phyloP scores from a whole-genome alignment of 2,888 invertebrate genomes.

The Bombyx huttoni region DNA sequence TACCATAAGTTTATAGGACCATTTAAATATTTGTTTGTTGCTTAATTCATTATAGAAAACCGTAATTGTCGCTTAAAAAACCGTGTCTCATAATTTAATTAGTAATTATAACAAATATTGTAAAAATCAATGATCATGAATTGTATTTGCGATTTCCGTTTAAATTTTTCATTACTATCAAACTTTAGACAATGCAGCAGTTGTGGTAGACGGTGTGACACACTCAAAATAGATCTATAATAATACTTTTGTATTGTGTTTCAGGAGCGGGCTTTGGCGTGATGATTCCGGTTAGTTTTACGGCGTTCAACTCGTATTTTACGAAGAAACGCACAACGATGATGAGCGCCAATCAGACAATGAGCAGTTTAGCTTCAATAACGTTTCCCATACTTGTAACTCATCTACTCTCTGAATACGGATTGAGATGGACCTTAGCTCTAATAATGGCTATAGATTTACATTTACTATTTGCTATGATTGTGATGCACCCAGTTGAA shows the following conservation, averaged over 20 bases:
- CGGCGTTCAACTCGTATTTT: constrained; percentile 83
- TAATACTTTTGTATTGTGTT: constrained; percentile 8
- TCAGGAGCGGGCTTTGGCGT: constrained; percentile 80
- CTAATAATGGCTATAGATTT: constrained; percentile 77
- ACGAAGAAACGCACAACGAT: constrained; percentile 77
- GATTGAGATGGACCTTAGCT: constrained; percentile 79
- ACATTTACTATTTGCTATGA: constrained; percentile 77
- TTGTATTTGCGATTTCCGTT: too few species aligned
- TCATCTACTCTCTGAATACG: constrained; percentile 73
- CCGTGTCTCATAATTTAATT: too few species aligned
- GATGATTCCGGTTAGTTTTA: constrained; percentile 80
- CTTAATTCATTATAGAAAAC: too few species aligned
- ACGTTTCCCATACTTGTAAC: constrained; percentile 77
- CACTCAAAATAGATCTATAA: background rate
- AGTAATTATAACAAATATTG: too few species aligned
- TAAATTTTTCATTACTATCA: too few species aligned
- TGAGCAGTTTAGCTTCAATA: constrained; percentile 79
- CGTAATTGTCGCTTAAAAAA: too few species aligned
- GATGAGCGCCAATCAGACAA: constrained; percentile 82
- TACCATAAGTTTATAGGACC: too few species aligned
- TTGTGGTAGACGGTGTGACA: too few species aligned
- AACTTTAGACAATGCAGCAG: too few species aligned
- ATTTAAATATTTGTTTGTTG: too few species aligned
- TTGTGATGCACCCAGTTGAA: constrained; percentile 81
- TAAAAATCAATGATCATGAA: too few species aligned